Conservation (phyloP, 2,797 vertebrate species). For the Chloroceryle amazona region DNA sequence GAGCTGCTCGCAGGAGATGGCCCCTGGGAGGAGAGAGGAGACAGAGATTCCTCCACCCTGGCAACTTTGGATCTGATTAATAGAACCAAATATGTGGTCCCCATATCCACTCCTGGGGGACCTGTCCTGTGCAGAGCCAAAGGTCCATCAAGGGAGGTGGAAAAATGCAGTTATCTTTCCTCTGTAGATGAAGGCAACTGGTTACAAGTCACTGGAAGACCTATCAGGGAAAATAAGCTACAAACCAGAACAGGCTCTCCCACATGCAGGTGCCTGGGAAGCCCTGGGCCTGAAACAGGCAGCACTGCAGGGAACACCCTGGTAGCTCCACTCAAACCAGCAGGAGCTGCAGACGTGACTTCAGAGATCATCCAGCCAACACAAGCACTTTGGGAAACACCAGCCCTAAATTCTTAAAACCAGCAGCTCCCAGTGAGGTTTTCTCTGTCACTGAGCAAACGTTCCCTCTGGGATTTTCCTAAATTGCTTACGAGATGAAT, state of each 20-base stretch:
- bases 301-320: neutral
- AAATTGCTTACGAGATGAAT: neutral
- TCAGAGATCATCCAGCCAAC: neutral
- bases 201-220: neutral
- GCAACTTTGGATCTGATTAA: neutral
- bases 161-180: neutral
- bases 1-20: neutral
- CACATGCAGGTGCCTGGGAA: neutral
- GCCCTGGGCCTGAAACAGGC: neutral
- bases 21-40: neutral
- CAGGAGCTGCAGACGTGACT: neutral
- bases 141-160: neutral
- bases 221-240: neutral
- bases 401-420: neutral
- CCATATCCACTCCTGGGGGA: neutral
- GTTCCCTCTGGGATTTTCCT: neutral
- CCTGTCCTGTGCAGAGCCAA: neutral
- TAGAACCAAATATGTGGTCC: neutral
- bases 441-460: fast-evolving
- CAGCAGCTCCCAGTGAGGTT: neutral
- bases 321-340: neutral
- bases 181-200: neutral
- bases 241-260: neutral
- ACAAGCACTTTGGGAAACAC: neutral
- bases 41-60: neutral